Conservation (phyloP, 2,888 invertebrate genomes). For the Platycheirus rosarum region DNA sequence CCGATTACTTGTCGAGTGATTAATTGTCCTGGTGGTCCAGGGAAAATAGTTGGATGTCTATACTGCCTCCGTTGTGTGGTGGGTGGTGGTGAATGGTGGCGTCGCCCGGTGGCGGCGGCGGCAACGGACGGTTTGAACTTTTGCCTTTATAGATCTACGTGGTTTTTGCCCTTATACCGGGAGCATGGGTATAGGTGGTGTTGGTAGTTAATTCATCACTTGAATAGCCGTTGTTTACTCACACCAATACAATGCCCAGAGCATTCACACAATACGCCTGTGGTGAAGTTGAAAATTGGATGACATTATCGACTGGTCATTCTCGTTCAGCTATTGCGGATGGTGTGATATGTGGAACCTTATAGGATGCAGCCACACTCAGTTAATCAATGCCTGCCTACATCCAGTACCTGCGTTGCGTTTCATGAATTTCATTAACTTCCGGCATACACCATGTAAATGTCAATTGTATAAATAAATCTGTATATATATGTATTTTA, state of each 20-base stretch:
- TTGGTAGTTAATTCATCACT: constrained; percentile 58
- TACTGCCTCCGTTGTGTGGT: constrained; percentile 34
- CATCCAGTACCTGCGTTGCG: constrained; percentile 38
- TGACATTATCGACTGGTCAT: constrained; percentile 69
- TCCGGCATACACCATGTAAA: constrained; percentile 62
- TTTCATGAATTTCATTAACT: constrained; percentile 70
- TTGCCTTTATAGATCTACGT: constrained; percentile 33
- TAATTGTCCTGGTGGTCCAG: constrained; percentile 74
- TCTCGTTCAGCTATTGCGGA: neutral
- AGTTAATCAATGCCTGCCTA: constrained; percentile 62
- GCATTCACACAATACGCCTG: constrained; percentile 17
- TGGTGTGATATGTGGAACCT: constrained; percentile 21
- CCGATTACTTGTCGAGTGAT: constrained; percentile 76
- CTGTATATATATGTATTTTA: no score
- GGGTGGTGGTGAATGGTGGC: constrained; percentile 6
- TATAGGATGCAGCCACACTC: constrained; percentile 40
- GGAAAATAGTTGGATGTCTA: constrained; percentile 19
- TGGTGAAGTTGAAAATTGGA: constrained; percentile 70
- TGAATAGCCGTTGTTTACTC: constrained; percentile 52
- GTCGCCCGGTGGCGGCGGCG: neutral
- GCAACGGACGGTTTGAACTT: constrained; percentile 14
- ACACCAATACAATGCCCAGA: constrained; percentile 12
- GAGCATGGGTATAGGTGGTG: constrained; percentile 31
- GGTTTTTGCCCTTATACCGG: constrained; percentile 44
- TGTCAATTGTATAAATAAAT: constrained; percentile 48